Percentiles rank a stretch among this genome's conserved stretches.
phyloP scores from a whole-genome alignment of 2,113 vertebrate genomes.

The Ophthalmolycus amberensis region DNA sequence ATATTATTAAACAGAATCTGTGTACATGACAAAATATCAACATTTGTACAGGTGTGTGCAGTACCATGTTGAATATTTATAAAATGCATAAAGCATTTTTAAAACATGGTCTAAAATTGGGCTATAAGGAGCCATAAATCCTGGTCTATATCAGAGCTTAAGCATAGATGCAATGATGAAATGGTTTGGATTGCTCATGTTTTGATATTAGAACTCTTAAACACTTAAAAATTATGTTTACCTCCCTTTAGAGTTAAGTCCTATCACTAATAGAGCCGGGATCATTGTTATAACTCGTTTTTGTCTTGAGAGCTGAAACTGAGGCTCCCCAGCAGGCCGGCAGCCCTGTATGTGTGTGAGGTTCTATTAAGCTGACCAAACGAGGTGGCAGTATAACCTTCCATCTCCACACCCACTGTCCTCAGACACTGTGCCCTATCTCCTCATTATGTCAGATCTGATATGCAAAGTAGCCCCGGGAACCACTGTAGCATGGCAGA shows the following conservation, averaged over 20 bases:
- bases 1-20: not conserved
- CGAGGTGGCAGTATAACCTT: conserved; percentile 60
- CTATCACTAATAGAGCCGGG: not conserved
- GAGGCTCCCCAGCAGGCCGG: conserved; percentile 24
- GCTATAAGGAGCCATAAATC: not conserved
- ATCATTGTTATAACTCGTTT: not conserved
- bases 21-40: not conserved
- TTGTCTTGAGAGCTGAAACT: conserved; percentile 17
- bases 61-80: no score
- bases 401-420: conserved; percentile 60
- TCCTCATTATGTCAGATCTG: conserved; percentile 63
- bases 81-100: no score
- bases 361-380: conserved; percentile 47
- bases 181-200: not conserved
- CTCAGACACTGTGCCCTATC: conserved; percentile 54
- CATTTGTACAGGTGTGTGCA: not conserved
- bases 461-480: conserved; percentile 65
- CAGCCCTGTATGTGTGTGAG: conserved; percentile 30
- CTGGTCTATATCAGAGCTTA: not conserved
- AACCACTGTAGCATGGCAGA: conserved; percentile 37
- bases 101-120: not conserved
- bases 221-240: not conserved
- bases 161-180: not conserved
- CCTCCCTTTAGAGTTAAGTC: not conserved
- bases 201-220: not conserved